Evolutionary conservation across 2,888 invertebrate genomes (phyloP), one percentile per base, ranked within the genome.

Genomic region (Agrotis puta): DNA sequence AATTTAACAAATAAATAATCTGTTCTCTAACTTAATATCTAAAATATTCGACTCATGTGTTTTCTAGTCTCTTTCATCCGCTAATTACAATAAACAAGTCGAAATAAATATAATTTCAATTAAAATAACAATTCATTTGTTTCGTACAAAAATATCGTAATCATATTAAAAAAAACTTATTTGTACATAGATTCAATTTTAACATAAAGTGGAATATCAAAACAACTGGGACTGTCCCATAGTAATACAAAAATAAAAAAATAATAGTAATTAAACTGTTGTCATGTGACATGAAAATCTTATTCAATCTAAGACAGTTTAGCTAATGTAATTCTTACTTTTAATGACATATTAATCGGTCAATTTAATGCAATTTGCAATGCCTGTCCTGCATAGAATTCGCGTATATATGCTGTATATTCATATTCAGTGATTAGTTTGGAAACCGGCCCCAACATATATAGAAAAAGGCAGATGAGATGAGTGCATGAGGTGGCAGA

Each of bases 261-360:
- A 50, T 3, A 39, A 11, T 9, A 5, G 9, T 48, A 54, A 56
- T 43, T 43, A 45, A 59, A 22, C 58, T 70, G 2, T 67, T 72
- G 74, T 74, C 67, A 77, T 67, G 39, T 20, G 70, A 75, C 65
- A 45, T 70, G 56, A 68, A 77, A 64, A 72, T 75, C 71, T 80
- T 81, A 84, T 72, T 69, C 56, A 61, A 67, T 71, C 65, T 83
- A 83, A 56, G 61, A 83, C 82, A 75, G 70, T 64, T 80, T 77
- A 72, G 66, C 33, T 69, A 69, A 64, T 58, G 76, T 83, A 70
- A 69, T 75, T 67, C 67, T 80, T 80, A 77, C 74, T 76, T 58
- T 70, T 70, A 81, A 65, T 67, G 81, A 84, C 69, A 74, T 47
- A 65, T 56, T 73, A 61, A 73, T 70, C 51, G 59, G 59, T 50